Conservation (phyloP, 2,113 vertebrate species). For the Pica pica region DNA sequence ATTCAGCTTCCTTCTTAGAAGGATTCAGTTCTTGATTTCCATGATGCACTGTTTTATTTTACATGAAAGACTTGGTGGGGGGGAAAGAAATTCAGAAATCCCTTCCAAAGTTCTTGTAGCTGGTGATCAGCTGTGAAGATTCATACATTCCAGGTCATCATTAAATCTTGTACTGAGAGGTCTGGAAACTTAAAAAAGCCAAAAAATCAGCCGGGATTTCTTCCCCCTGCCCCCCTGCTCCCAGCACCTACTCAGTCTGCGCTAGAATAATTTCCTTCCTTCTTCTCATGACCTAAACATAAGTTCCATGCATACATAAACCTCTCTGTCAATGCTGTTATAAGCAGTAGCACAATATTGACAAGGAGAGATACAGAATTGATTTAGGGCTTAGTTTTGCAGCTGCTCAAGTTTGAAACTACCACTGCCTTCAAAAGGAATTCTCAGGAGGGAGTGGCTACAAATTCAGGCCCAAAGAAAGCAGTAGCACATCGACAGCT, state of each 20-base stretch:
- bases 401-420: conserved; percentile 11
- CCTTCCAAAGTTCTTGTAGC: background rate
- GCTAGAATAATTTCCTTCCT: background rate
- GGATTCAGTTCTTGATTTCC: background rate
- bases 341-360: background rate
- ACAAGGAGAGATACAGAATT: background rate
- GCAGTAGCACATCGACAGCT: background rate
- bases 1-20: background rate
- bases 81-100: background rate
- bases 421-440: background rate
- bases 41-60: background rate
- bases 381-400: background rate
- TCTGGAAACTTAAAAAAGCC: background rate
- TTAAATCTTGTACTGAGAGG: background rate
- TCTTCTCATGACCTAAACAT: background rate
- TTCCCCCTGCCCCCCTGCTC: background rate
- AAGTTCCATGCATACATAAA: background rate
- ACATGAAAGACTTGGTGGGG: background rate
- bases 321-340: background rate
- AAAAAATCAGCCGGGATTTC: background rate
- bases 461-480: conserved; percentile 42
- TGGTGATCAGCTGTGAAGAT: background rate
- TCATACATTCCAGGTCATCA: conserved; percentile 1
- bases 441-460: conserved; percentile 19
- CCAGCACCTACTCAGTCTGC: background rate